Evolutionary conservation across 2,797 vertebrate species (phyloP).

Genomic region (Rallus crepitans): DNA sequence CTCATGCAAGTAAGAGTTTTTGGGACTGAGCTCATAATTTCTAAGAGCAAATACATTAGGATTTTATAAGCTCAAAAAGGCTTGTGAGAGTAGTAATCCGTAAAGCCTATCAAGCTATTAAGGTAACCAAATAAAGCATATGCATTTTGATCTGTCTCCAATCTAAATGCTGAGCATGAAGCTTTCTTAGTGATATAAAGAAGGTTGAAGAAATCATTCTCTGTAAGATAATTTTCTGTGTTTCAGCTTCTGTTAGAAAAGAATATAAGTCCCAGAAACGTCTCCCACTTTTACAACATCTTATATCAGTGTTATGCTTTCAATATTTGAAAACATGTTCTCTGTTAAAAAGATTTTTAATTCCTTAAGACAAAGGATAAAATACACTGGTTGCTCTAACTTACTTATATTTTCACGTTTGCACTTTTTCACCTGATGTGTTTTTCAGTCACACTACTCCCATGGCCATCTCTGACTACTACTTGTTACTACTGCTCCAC

Average conservation of each 20-base stretch:
- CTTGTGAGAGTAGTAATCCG: slow-evolving; percentile 66
- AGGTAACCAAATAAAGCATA: slow-evolving; percentile 68
- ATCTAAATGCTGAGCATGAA: slow-evolving; percentile 4
- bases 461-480: not conserved
- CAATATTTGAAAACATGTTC: not conserved
- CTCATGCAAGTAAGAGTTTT: slow-evolving; percentile 24
- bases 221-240: not conserved
- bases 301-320: not conserved
- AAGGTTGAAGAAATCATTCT: not conserved
- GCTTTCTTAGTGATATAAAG: slow-evolving; percentile 9
- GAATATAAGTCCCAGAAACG: not conserved
- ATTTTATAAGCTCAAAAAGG: slow-evolving; percentile 57
- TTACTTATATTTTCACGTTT: not conserved
- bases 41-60: slow-evolving; percentile 39
- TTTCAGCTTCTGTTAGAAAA: not conserved
- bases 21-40: slow-evolving; percentile 18
- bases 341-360: not conserved
- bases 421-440: not conserved
- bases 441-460: not conserved
- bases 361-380: not conserved
- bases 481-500: not conserved
- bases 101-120: slow-evolving; percentile 72
- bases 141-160: slow-evolving; percentile 63
- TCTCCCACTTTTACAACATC: not conserved
- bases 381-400: not conserved